These are phyloP conservation scores for Ameiurus melas DNA, from an alignment of 2,113 vertebrate genomes.

Conservation along the genomic window DNA sequence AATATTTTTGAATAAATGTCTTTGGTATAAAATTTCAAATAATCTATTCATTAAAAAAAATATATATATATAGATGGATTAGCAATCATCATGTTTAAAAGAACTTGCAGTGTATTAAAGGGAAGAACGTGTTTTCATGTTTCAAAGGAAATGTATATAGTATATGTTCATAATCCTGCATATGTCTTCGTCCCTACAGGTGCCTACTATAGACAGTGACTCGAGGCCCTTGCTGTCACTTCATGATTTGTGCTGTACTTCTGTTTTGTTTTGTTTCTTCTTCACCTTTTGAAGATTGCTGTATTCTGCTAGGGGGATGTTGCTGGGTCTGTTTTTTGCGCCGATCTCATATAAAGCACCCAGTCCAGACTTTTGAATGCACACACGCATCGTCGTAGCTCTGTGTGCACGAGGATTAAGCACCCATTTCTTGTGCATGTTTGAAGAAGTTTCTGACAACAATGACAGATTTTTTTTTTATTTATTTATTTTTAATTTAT, in stretches of 20 bases:
- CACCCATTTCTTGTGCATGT: slow-evolving; percentile 17
- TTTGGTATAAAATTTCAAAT: background rate
- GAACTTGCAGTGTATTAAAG: background rate
- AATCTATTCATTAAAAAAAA: background rate
- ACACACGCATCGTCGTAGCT: background rate
- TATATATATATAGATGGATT: background rate
- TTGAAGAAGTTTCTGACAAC: slow-evolving; percentile 15
- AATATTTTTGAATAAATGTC: background rate
- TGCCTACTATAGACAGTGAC: slow-evolving; percentile 79
- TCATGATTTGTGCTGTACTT: slow-evolving; percentile 53
- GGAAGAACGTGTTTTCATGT: background rate
- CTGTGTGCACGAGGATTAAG: background rate
- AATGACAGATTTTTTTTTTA: slow-evolving; percentile 18
- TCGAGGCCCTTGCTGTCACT: slow-evolving; percentile 57
- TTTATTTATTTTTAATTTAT: slow-evolving; percentile 35
- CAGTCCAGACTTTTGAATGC: slow-evolving; percentile 17
- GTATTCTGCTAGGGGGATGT: slow-evolving; percentile 56
- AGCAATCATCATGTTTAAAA: background rate
- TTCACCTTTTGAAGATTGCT: slow-evolving; percentile 39
- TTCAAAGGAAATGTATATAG: background rate
- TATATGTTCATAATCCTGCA: background rate
- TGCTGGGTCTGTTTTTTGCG: slow-evolving; percentile 35
- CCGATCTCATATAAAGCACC: background rate
- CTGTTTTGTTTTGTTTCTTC: slow-evolving; percentile 20
- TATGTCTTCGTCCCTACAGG: slow-evolving; percentile 56